These are phyloP conservation scores for Argya squamiceps DNA, from an alignment of 2,797 vertebrate genomes.

Conservation along the genomic window DNA sequence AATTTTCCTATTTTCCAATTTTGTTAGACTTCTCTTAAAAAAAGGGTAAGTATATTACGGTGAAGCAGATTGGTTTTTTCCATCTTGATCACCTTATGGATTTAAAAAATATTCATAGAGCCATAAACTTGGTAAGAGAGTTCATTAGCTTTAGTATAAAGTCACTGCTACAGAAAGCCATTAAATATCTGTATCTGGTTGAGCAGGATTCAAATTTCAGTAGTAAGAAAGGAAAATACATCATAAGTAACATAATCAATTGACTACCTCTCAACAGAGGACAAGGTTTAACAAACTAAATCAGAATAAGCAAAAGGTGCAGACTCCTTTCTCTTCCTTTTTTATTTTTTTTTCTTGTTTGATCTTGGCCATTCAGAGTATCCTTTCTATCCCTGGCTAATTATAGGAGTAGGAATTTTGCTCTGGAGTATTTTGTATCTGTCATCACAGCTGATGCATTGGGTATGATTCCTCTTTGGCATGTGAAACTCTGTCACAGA, in stretches of 20 bases:
- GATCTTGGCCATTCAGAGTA: slow-evolving; percentile 38
- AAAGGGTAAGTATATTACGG: background rate
- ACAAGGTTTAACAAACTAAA: background rate
- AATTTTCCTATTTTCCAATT: background rate
- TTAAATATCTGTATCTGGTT: background rate
- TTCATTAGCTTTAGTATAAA: background rate
- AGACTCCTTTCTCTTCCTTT: background rate
- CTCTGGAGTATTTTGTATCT: slow-evolving; percentile 40
- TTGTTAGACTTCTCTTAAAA: background rate
- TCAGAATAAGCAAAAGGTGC: background rate
- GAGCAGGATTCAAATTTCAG: background rate
- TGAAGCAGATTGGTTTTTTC: background rate
- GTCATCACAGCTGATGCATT: slow-evolving; percentile 53
- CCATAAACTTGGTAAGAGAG: background rate
- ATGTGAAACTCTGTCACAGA: background rate
- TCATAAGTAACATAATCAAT: background rate
- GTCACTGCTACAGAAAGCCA: background rate
- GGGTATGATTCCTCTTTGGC: slow-evolving; percentile 8
- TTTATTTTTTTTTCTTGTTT: background rate
- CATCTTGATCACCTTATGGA: background rate
- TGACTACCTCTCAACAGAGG: background rate
- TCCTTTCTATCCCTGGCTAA: slow-evolving; percentile 16
- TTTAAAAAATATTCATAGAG: background rate
- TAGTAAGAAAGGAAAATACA: background rate
- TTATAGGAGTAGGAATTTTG: slow-evolving; percentile 10